These are phyloP conservation scores for Dendrophyllia cribrosa DNA, from an alignment of 64 coral and sea anemone genomes.

Conservation along the genomic window DNA sequence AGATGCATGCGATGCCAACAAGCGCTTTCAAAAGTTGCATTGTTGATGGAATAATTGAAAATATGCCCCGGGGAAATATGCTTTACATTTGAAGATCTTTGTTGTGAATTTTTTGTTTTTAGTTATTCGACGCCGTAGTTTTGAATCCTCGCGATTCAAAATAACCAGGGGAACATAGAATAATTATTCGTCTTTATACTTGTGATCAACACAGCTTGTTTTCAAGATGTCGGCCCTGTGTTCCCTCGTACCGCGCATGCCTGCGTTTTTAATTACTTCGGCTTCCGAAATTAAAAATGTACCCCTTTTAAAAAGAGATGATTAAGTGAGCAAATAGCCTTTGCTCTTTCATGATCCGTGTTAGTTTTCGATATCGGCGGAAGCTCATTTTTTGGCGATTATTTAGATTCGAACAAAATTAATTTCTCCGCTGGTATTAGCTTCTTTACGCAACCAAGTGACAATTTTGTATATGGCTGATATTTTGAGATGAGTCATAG, in stretches of 20 bases:
- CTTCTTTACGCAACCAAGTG: conserved; percentile 3
- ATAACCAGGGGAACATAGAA: not conserved
- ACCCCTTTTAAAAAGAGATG: conserved; percentile 9
- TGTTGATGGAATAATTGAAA: conserved; percentile 19
- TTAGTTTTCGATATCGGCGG: conserved; percentile 42
- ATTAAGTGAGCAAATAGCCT: conserved; percentile 48
- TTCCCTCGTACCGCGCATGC: conserved; percentile 5
- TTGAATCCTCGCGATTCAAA: not conserved
- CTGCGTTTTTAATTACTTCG: conserved; percentile 22
- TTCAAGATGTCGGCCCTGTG: conserved; percentile 22
- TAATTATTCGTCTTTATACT: not conserved
- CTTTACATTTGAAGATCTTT: not conserved
- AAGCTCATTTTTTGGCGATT: conserved; percentile 36
- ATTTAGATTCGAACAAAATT: conserved; percentile 49
- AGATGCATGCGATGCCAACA: not conserved
- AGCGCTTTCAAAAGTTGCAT: conserved; percentile 22
- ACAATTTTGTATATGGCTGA: not conserved
- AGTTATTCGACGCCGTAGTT: not conserved
- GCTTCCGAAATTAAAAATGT: conserved; percentile 39
- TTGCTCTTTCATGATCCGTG: conserved; percentile 33
- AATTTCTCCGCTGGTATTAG: conserved; percentile 18
- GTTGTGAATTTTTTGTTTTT: not conserved
- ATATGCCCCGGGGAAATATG: conserved; percentile 31
- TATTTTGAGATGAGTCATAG: not conserved
- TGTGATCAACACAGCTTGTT: not conserved